Base-by-base conservation (phyloP, 1,140 invertebrate genomes). In the Akabosia matsudoensis region DNA sequence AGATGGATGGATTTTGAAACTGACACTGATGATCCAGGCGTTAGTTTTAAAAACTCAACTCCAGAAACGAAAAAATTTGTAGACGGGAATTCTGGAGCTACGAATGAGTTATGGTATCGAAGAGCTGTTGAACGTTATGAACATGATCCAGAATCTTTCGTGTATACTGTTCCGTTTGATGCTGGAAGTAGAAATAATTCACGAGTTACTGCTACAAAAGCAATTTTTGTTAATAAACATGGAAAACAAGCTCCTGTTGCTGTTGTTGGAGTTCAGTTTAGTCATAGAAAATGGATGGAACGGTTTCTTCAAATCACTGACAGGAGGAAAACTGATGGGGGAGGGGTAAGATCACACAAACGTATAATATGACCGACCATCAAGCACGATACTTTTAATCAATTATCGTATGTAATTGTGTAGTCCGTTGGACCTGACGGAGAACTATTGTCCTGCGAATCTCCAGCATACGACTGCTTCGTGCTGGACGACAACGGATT, bases 401-500 rank as follows among this genome's bases (percentile, higher is more conserved):
- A n/a, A n/a, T n/a, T n/a, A n/a, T n/a, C n/a, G n/a, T n/a, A n/a
- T n/a, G n/a, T n/a, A n/a, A n/a, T n/a, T n/a, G n/a, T n/a, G n/a
- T n/a, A n/a, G n/a, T n/a, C n/a, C n/a, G n/a, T n/a, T 4, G 54
- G 54, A 3, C 10, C 54, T 7, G 54, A 56, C 54, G 22, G 10
- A 24, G 7, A 7, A 45, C 91, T 90, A 77, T 92, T 93, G 82
- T 93, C 92, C 1, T 96, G 94, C 82, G 92, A 91, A 33, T 93
- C 92, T 14, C 91, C 92, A 77, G 91, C 93, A 79, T 85, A 96
- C 1, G 93, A 97, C 82, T 97, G 95, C 84, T 97, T 95, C 83
- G 91, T 97, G 14, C 85, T 97, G 51, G 95, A 97, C 82, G 94
- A 96, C 84, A 96, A 94, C 84, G 95, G 95, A 13, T 97, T 96